Conservation (phyloP, 1,140 invertebrate genomes). For the Eciton burchellii region DNA sequence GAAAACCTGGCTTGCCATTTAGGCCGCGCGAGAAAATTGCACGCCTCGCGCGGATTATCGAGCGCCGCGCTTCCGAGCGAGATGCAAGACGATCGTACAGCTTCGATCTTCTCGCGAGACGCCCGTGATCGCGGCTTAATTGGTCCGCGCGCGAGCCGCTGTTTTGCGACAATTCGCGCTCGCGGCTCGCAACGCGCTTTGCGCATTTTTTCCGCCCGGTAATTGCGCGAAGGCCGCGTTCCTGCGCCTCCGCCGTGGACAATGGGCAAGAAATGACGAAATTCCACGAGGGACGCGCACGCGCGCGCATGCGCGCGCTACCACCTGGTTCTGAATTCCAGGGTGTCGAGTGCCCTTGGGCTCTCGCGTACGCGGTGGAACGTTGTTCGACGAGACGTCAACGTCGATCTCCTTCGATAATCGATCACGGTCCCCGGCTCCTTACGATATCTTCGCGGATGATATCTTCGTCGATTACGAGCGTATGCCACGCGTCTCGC, state of each 20-base stretch:
- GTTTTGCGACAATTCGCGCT: conserved; percentile 35
- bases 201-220: conserved; percentile 40
- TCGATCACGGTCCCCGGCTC: conserved; percentile 66
- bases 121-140: conserved; percentile 45
- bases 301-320: conserved; percentile 52
- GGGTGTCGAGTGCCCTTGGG: conserved; percentile 76
- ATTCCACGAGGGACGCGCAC: conserved; percentile 42
- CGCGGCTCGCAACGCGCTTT: conserved; percentile 13
- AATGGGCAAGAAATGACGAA: conserved; percentile 56
- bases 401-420: conserved; percentile 58
- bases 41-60: conserved; percentile 44
- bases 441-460: no score
- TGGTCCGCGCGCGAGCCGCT: conserved; percentile 25
- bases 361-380: conserved; percentile 75
- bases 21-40: conserved; percentile 48
- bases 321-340: conserved; percentile 73
- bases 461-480: conserved; percentile 61
- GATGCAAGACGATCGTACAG: conserved; percentile 25
- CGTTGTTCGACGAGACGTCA: conserved; percentile 64
- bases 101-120: conserved; percentile 17
- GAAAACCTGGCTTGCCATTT: conserved; percentile 45
- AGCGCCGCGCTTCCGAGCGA: conserved; percentile 26
- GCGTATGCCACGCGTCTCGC: background rate
- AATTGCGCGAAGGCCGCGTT: conserved; percentile 50
- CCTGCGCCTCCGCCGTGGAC: conserved; percentile 57